A percentile compares a stretch with the other conserved stretches of the same genome.
Conservation (phyloP, 2,113 vertebrate genomes). For the Puntigrus tetrazona region DNA sequence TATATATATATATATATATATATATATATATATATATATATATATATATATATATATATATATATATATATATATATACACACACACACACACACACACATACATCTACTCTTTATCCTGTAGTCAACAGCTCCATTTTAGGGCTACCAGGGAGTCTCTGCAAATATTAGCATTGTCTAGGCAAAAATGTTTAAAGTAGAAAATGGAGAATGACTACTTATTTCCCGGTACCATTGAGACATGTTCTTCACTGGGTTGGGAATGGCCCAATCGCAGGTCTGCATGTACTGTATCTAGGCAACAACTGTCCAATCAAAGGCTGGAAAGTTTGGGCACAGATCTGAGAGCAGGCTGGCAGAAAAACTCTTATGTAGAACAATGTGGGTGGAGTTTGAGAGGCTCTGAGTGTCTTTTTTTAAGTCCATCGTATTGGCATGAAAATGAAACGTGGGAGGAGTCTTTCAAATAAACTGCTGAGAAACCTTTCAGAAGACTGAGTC, state of each 20-base stretch:
- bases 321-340: slow-evolving; percentile 80
- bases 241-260: slow-evolving; percentile 81
- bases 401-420: slow-evolving; percentile 40
- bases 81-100: neutral
- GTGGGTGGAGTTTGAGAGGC: slow-evolving; percentile 50
- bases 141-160: slow-evolving; percentile 45
- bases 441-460: neutral
- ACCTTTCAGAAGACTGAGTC: neutral
- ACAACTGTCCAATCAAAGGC: slow-evolving; percentile 86
- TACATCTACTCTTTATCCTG: slow-evolving; percentile 18
- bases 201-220: slow-evolving; percentile 71
- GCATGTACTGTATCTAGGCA: slow-evolving; percentile 86
- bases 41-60: neutral
- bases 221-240: slow-evolving; percentile 87
- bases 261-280: slow-evolving; percentile 82
- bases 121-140: slow-evolving; percentile 48
- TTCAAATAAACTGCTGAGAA: neutral
- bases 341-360: slow-evolving; percentile 74
- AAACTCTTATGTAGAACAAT: slow-evolving; percentile 65
- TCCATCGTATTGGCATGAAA: slow-evolving; percentile 19
- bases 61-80: no score
- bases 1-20: no score
- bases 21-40: neutral
- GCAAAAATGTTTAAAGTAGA: slow-evolving; percentile 45
- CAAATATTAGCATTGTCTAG: slow-evolving; percentile 56